Conservation (phyloP, 2,797 vertebrate species). For the Periparus ater region DNA sequence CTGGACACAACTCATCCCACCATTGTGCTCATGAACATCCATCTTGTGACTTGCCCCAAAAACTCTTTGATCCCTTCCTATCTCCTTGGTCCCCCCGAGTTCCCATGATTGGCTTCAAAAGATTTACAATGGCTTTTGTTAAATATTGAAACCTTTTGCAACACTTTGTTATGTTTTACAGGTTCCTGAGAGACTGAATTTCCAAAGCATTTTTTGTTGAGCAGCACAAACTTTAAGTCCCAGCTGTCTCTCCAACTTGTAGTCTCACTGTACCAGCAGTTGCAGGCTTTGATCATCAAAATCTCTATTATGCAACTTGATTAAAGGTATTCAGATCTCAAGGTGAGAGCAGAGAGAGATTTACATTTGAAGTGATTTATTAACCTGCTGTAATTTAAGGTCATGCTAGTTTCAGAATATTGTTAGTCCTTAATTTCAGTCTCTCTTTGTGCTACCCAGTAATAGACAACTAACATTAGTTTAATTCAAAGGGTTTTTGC, state of each 20-base stretch:
- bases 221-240: not conserved
- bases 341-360: constrained; percentile 39
- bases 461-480: not conserved
- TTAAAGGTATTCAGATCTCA: constrained; percentile 58
- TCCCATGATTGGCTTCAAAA: not conserved
- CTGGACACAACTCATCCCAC: not conserved
- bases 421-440: constrained; percentile 26
- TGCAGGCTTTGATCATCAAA: constrained; percentile 42
- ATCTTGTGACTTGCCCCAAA: not conserved
- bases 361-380: constrained; percentile 63
- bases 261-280: not conserved
- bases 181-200: not conserved
- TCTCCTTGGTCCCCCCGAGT: not conserved
- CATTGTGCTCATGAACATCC: accelerated
- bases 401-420: constrained; percentile 24
- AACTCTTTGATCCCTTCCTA: not conserved
- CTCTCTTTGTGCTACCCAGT: not conserved
- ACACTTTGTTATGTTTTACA: not conserved
- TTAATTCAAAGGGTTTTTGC: constrained; percentile 15
- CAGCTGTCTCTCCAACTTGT: not conserved
- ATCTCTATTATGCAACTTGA: constrained; percentile 31
- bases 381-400: constrained; percentile 48
- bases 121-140: not conserved
- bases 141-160: not conserved
- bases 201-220: not conserved